Evolutionary conservation across 2,888 invertebrate genomes (phyloP), one percentile per base, ranked within the genome.

Genomic region (Lochmaea capreae): DNA sequence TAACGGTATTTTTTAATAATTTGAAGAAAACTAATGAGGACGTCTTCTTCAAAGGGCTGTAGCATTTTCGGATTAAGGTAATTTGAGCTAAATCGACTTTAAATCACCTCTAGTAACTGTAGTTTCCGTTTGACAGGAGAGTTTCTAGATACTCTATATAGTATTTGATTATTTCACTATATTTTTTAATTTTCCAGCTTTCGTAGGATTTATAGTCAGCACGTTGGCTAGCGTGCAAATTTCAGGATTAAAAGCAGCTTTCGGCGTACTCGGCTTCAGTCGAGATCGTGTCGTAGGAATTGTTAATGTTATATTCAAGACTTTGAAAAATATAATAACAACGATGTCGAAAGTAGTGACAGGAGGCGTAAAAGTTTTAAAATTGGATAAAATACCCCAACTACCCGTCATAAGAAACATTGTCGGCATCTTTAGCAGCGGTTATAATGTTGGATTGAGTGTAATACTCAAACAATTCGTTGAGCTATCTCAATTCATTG

Each of bases 401-500:
- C 63, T 78, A 6, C 79, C 79, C 1, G 58, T 73, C 1, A 22
- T 79, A 2, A 76, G 59, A 16, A 62, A 62, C 12, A 59, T 77
- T 26, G 62, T 68, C 1, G 33, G 46, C 3, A 1, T 74, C n/a
- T 5, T 71, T 10, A 3, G 11, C 18, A 49, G 46, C 11, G 52
- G 74, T 9, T 18, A 54, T 8, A 18, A 14, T 3, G 59, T 33
- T 14, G 61, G 46, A 26, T 43, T 72, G 8, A 14, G 16, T 12
- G 12, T 63, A 3, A 18, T 69, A 5, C n/a, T 9, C 9, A 18
- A 46, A 1, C 62, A 72, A 49, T 11, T 72, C 16, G 12, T n/a
- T n/a, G 14, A 46, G 3, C 54, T 76, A 11, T 72, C 59, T 1
- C 73, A 77, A 39, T 77, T 74, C 33, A 6, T 72, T 9, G 63